phyloP scores from a whole-genome alignment of 2,113 vertebrate genomes.

The Syngnathus typhle region DNA sequence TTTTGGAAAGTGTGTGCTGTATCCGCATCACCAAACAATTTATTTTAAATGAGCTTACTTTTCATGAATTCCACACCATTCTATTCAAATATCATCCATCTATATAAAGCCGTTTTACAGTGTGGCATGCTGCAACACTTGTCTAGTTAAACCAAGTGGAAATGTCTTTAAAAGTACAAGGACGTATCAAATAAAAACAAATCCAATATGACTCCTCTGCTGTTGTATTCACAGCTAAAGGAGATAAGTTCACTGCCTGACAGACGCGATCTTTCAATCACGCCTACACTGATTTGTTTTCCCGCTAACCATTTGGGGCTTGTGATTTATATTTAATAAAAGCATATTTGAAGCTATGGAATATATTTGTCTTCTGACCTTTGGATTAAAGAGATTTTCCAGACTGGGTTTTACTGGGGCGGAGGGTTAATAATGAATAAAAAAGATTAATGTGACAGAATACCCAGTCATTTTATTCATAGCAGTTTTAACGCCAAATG shows the following conservation, averaged over 20 bases:
- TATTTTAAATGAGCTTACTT: not conserved
- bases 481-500: not conserved
- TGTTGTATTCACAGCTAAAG: not conserved
- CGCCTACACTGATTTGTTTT: constrained; percentile 8
- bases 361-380: constrained; percentile 13
- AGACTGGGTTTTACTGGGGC: not conserved
- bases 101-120: not conserved
- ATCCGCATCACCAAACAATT: not conserved
- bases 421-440: not conserved
- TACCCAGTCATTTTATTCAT: not conserved
- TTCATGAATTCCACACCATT: not conserved
- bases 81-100: not conserved
- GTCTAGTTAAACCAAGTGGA: constrained; percentile 1
- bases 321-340: constrained; percentile 4
- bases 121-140: not conserved
- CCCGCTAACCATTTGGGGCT: not conserved
- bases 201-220: not conserved
- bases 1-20: not conserved
- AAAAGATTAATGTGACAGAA: not conserved
- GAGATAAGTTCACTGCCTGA: not conserved
- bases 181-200: not conserved
- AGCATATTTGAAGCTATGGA: constrained; percentile 2
- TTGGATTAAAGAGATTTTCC: constrained; percentile 26
- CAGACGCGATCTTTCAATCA: not conserved
- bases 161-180: not conserved